Base-by-base conservation (phyloP, 2,888 invertebrate species). In the Eledona agricola region DNA sequence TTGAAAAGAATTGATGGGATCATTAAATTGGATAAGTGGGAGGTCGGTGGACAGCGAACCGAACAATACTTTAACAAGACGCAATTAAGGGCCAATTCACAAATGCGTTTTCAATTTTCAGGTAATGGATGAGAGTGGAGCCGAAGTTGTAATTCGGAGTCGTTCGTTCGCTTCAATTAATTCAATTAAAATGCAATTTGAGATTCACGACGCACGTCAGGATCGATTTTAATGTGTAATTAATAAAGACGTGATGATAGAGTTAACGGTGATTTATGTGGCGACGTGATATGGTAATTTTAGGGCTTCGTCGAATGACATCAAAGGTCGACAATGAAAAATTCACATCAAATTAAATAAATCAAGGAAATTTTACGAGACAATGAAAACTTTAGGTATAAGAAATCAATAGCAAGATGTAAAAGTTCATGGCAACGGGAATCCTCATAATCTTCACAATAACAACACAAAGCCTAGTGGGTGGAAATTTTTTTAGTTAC, bases 231-330 rank as follows among this genome's bases (percentile, higher is more conserved):
- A 34, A 45, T 45, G 20, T 35, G 37, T 47, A 35, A 37, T 47
- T 37, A 47, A 45, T 37, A 29, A 29, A 37, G 35, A 35, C 37
- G 34, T 47, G 47, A 47, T 47, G 47, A 47, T 47, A 47, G 37
- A 37, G 37, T 29, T 47, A 47, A 47, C 47, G 47, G 47, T 47
- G 47, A 47, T 47, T 47, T 47, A 47, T 47, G 47, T 47, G 47
- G 12, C 35, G 29, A 29, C 26, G 31, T 15, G 43, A 22, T 43
- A 29, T 19, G 29, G 22, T 10, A 9, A 31, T 31, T 15, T 10
- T 31, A 3, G 28, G 29, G 12, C 19, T 7, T 29, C 29, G 6
- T 23, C 11, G 32, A 28, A 32, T 23, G 46, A 46, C 34, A 17
- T 34, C 26, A 34, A 45, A 16, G 32, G 23, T 45, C n/a, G n/a